Base-by-base conservation (phyloP, 1,140 invertebrate species). In the Semibalanus balanoides region DNA sequence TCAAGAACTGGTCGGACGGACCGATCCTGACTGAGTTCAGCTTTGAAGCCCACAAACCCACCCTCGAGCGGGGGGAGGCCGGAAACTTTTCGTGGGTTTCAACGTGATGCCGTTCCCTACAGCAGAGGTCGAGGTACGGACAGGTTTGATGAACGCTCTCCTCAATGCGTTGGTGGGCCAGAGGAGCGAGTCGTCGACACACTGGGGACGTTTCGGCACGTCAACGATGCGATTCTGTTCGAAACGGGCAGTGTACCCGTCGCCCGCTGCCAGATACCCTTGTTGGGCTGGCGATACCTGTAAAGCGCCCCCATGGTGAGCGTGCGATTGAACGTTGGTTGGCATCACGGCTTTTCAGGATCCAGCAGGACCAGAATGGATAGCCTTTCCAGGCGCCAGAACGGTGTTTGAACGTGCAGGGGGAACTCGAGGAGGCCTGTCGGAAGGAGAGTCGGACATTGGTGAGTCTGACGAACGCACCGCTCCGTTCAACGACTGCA, bases 301-400 rank as follows among this genome's bases (percentile, higher is more conserved):
- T 64, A n/a, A n/a, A 64, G 43, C 43, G 43, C 31, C 30, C 31
- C 31, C 30, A 31, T 74, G 73, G 30, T 27, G n/a, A n/a, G n/a
- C n/a, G n/a, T n/a, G n/a, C n/a, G n/a, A n/a, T 25, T 74, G 30
- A 74, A 14, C 11, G 27, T 14, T 31, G 30, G 11, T 14, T 11
- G 11, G 73, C 11, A 74, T 14, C 27, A 30, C 25, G 11, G 30
- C 11, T 27, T 74, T 74, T 74, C 31, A 31, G 31, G 31, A 74
- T 74, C 73, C 31, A 74, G 27, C 73, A 75, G 72, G 25, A 76
- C 73, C 5, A n/a, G n/a, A 31, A 30, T 5, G 71, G 69, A 51
- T 73, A 76, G n/a, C 30, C 43, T 27, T 76, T 76, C 69, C 76
- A 73, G 30, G 76, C 72, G 30, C 76, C 25, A 76, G 76, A 71